phyloP scores from a whole-genome alignment of 2,797 vertebrate species.

The Sebastes iracundus region DNA sequence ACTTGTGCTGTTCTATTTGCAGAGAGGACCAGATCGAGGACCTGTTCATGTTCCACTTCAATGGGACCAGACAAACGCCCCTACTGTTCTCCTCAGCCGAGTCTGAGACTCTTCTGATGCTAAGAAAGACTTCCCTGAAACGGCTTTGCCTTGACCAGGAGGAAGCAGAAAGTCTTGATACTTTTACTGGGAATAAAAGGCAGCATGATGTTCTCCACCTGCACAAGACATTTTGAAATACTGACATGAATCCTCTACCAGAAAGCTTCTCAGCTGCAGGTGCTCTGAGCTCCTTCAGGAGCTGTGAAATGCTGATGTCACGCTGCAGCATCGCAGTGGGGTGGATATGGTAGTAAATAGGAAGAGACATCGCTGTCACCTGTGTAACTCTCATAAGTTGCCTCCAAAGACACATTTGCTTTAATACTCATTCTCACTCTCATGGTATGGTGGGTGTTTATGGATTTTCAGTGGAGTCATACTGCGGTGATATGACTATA shows the following conservation, averaged over 20 bases:
- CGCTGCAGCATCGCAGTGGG: conserved; percentile 26
- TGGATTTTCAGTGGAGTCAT: not conserved
- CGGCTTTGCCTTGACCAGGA: conserved; percentile 14
- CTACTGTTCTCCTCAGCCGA: conserved; percentile 43
- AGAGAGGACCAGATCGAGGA: conserved; percentile 49
- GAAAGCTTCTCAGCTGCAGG: conserved; percentile 44
- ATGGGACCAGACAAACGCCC: conserved; percentile 48
- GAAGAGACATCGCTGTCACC: conserved; percentile 51
- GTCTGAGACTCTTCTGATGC: conserved; percentile 17
- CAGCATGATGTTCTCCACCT: conserved; percentile 33
- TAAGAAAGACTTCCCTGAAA: conserved; percentile 20
- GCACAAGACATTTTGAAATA: conserved; percentile 24
- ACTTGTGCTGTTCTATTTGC: conserved; percentile 51
- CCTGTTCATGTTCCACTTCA: conserved; percentile 63
- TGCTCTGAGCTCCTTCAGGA: conserved; percentile 51
- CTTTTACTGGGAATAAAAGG: conserved; percentile 30
- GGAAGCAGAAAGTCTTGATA: conserved; percentile 27
- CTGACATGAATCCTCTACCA: conserved; percentile 50
- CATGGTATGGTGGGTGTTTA: not conserved
- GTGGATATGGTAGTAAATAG: conserved; percentile 39
- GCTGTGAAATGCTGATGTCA: conserved; percentile 53
- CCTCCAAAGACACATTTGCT: conserved; percentile 21
- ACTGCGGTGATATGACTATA: not conserved
- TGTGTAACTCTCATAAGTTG: conserved; percentile 30
- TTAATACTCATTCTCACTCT: not conserved